phyloP scores from a whole-genome alignment of 2,113 vertebrate genomes.

The Ceyx cyanopectus region DNA sequence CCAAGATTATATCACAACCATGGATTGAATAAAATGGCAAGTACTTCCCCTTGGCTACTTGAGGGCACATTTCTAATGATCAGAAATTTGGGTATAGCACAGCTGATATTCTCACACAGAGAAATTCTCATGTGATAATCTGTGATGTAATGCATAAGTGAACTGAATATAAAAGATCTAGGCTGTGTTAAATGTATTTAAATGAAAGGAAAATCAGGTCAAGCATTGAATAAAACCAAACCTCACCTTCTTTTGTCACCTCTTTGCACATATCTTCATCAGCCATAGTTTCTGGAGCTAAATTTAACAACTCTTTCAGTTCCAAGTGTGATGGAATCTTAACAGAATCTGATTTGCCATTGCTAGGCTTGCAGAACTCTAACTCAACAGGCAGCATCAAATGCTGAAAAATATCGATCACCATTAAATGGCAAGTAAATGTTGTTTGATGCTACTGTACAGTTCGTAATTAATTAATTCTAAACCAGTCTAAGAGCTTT shows the following conservation, averaged over 20 bases:
- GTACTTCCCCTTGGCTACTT: not conserved
- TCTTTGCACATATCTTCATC: constrained; percentile 31
- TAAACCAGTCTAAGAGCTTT: not conserved
- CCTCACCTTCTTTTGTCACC: constrained; percentile 62
- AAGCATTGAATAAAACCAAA: not conserved
- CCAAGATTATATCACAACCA: not conserved
- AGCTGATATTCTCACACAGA: not conserved
- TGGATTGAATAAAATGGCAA: not conserved
- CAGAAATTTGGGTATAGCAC: not conserved
- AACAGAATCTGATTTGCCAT: not conserved
- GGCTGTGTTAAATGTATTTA: not conserved
- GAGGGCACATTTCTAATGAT: not conserved
- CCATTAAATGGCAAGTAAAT: not conserved
- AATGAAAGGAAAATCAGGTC: not conserved
- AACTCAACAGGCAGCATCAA: constrained; percentile 42
- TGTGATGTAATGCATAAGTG: not conserved
- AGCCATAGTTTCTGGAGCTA: constrained; percentile 53
- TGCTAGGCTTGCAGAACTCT: constrained; percentile 18
- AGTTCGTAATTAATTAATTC: not conserved
- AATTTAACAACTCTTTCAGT: constrained; percentile 57
- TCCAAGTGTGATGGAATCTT: constrained; percentile 29
- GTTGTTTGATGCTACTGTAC: not conserved
- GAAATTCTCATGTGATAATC: not conserved
- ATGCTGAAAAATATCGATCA: constrained; percentile 62
- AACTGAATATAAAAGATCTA: not conserved